Base-by-base conservation (phyloP, 2,113 vertebrate species). In the Eupsittula cactorum region DNA sequence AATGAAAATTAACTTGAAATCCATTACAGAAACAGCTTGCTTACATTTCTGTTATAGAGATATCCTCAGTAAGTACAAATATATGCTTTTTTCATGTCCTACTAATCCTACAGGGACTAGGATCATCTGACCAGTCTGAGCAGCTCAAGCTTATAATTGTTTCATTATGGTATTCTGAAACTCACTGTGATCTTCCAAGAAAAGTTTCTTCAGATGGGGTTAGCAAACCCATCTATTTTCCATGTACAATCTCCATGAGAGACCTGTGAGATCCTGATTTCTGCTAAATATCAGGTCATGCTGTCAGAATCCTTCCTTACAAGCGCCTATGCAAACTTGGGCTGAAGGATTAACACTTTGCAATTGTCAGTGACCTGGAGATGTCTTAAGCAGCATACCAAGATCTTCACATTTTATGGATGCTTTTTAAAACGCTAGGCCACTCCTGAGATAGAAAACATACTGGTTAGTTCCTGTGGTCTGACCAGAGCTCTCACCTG, bases 131-230 rank as follows among this genome's bases (percentile, higher is more conserved):
- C 39, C 35, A 33, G 42, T 79, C 53, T 74, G 81, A 76, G 46
- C 16, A 87, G 84, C 44, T 89, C 31, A 53, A 69, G 81, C 28
- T 80, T 84, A 2, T 79, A 85, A 92, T 79, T 79, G 44, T 64
- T 96, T 82, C 91, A 89, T 87, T 60, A 87, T 33, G 57, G 31
- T 70, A 29, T 53, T 84, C 70, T 85, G 62, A 90, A 91, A 78
- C 6, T 75, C 65, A 39, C 39, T 59, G 64, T 53, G 37, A 78
- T 62, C 65, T 92, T 92, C 53, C 73, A 86, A 55, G 70, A 68
- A 20, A 71, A 76, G 35, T 41, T 68, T 65, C 69, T 82, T 39
- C 78, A 64, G 1, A 10, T 29, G 10, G 41, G 20, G 37, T 52
- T 82, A 73, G 53, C n/a, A 82, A 95, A 82, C 6, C 14, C 69